These are phyloP conservation scores for Neolamprologus sp. DNA, from an alignment of 2,113 vertebrate genomes.

Conservation along the genomic window DNA sequence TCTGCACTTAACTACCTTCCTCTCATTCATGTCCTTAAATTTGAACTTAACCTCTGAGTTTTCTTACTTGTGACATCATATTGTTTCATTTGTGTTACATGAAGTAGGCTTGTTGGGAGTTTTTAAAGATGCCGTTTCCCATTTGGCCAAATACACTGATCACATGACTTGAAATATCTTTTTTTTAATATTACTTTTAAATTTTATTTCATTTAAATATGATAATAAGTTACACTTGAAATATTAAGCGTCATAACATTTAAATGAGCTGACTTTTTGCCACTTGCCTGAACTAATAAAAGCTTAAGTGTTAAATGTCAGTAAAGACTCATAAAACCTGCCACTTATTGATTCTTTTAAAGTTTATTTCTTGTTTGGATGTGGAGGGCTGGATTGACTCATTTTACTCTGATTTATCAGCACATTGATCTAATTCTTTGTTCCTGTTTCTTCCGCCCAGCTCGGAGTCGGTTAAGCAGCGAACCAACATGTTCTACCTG, in stretches of 20 bases:
- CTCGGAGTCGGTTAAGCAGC: slow-evolving; percentile 92
- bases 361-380: background rate
- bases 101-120: background rate
- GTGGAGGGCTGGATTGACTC: background rate
- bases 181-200: background rate
- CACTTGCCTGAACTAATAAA: background rate
- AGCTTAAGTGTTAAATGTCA: background rate
- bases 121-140: background rate
- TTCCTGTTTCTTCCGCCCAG: slow-evolving; percentile 51
- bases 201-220: background rate
- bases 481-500: slow-evolving; percentile 92
- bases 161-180: background rate
- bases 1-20: rapidly evolving
- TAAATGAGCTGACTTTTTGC: rapidly evolving
- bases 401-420: background rate
- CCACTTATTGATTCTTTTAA: background rate
- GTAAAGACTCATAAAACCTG: rapidly evolving
- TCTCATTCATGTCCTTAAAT: background rate
- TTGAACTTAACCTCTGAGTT: background rate
- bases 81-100: background rate
- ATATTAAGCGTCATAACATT: rapidly evolving
- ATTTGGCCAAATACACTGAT: background rate
- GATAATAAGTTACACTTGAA: background rate
- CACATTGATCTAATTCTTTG: background rate
- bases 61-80: background rate